phyloP scores from a whole-genome alignment of 2,113 vertebrate genomes.

The Dissostichus mawsoni region DNA sequence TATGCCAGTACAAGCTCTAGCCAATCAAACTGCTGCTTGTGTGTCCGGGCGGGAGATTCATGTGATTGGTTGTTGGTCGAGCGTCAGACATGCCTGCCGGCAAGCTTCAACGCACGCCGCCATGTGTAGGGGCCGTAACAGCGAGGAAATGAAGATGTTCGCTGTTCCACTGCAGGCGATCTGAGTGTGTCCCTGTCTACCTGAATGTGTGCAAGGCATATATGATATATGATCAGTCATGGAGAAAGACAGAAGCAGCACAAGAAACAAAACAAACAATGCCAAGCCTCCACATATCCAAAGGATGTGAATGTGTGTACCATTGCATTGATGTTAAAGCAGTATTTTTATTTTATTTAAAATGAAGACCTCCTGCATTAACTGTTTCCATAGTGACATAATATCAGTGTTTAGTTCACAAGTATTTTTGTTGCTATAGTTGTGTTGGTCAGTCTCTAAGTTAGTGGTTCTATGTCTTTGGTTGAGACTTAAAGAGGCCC shows the following conservation, averaged over 20 bases:
- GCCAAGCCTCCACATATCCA: neutral
- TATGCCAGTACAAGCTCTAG: too few relatives aligned
- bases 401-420: neutral
- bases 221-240: conserved; percentile 6
- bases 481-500: neutral
- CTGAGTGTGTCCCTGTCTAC: neutral
- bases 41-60: too few relatives aligned
- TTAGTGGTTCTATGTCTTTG: neutral
- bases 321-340: neutral
- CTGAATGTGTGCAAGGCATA: conserved; percentile 2
- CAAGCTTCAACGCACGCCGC: too few relatives aligned
- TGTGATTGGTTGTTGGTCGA: too few relatives aligned
- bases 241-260: neutral
- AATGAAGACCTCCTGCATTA: neutral
- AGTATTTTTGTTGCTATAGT: neutral
- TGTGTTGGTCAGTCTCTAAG: neutral
- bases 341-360: neutral
- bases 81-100: too few relatives aligned
- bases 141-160: conserved; percentile 36
- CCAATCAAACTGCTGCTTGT: too few relatives aligned
- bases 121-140: neutral
- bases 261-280: neutral
- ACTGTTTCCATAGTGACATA: neutral
- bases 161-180: conserved; percentile 11
- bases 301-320: neutral